Percentiles rank a stretch among this genome's conserved stretches.
Conservation (phyloP, 2,797 vertebrate genomes). For the Gobio occitaniae region DNA sequence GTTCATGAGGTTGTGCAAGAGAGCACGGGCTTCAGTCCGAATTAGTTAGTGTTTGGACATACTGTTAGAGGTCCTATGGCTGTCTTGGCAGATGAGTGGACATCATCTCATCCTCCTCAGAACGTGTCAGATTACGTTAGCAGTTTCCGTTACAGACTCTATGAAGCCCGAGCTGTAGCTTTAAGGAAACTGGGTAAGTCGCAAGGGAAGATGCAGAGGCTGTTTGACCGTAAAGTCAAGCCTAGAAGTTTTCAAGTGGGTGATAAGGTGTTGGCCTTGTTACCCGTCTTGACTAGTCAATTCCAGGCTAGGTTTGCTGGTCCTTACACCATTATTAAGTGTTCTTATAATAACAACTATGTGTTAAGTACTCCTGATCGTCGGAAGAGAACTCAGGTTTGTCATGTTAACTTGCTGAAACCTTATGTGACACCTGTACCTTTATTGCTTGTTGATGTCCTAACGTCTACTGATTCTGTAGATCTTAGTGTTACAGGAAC, state of each 20-base stretch:
- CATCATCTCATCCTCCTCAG: neutral
- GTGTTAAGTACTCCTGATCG: too few relatives aligned
- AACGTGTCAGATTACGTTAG: neutral
- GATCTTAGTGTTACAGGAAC: neutral
- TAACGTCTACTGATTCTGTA: neutral
- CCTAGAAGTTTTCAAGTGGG: neutral
- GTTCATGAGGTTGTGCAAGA: slow-evolving; percentile 1
- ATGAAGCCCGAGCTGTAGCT: neutral
- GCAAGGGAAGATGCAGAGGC: neutral
- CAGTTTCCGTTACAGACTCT: neutral
- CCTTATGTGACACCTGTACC: too few relatives aligned
- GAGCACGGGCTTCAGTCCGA: too few relatives aligned
- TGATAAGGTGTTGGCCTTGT: neutral
- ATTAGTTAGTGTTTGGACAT: too few relatives aligned
- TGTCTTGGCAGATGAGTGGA: neutral
- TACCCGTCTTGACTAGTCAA: neutral
- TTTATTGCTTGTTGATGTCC: neutral
- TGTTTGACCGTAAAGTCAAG: neutral
- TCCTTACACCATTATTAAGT: neutral
- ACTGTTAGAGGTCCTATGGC: too few relatives aligned
- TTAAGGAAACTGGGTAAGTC: neutral
- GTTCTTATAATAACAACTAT: too few relatives aligned
- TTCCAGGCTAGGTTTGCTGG: neutral
- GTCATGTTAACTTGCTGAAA: too few relatives aligned
- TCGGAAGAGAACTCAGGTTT: too few relatives aligned